Evolutionary conservation across 2,113 vertebrate species (phyloP), one percentile per base, ranked within the genome.

Genomic region (Cepphus grylle): DNA sequence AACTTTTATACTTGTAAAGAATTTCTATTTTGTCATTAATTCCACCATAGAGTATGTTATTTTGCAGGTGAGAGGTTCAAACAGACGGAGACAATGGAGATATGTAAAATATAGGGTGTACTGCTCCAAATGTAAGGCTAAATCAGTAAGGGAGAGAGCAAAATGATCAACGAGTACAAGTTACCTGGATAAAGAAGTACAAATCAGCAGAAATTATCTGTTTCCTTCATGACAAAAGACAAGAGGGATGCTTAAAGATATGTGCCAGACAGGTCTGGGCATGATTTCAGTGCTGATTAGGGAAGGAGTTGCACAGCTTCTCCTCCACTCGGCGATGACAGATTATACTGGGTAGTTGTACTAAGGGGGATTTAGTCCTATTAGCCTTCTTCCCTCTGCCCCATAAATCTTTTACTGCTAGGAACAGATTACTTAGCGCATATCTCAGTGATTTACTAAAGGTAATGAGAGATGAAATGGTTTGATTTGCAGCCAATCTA

Each of bases 401-500:
- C 58, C 47, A 87, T 96, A 91, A 93, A 96, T 93, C 52, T 87
- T 79, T 34, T 89, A 45, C 42, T 71, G 22, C 15, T 84, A 93
- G 42, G 43, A 91, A 70, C n/a, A 86, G 72, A 81, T 94, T 96
- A 94, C 38, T 95, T 87, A 95, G 52, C 38, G 15, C 61, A 25
- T 89, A 84, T 92, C 59, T 86, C 58, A n/a, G 19, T 85, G 69
- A 96, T 94, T 89, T 94, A 81, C 38, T 91, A 82, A 95, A 93
- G 84, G 52, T 58, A 96, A 90, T 52, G 61, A 82, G 23, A 0
- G 0, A 90, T 36, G 8, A 95, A 94, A 88, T 23, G 27, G 36
- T 56, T 96, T 96, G 96, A 85, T 87, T 91, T 95, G 53, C 74
- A 92, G 94, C 87, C 81, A 85, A 7, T 23, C 81, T 71, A 63